phyloP scores from a whole-genome alignment of 2,888 invertebrate species.

The Allolobophora icterica region DNA sequence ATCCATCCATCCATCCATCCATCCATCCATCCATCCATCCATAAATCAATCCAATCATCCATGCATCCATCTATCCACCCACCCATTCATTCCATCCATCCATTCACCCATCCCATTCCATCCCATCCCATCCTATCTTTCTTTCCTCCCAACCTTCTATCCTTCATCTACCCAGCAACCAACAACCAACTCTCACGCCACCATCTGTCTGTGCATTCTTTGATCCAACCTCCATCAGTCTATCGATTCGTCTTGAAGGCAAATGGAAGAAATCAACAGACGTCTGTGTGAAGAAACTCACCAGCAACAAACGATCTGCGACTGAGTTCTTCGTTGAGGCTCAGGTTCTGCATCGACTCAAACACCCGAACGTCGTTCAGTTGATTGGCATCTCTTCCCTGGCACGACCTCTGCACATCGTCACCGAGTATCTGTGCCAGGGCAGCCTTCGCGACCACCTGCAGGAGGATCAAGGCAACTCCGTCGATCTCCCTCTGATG shows the following conservation, averaged over 20 bases:
- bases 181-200: no score
- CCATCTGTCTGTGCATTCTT: no score
- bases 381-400: constrained; percentile 2
- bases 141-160: no score
- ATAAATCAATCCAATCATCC: no score
- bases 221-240: not conserved
- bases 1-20: not conserved
- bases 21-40: not conserved
- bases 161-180: no score
- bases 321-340: not conserved
- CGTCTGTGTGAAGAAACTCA: not conserved
- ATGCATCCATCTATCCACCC: no score
- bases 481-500: not conserved
- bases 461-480: not conserved
- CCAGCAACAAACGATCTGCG: not conserved
- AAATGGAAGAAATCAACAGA: constrained; percentile 22
- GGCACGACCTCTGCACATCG: not conserved
- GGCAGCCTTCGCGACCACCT: not conserved
- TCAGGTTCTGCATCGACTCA: not conserved
- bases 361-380: not conserved
- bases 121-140: no score
- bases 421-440: not conserved
- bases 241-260: not conserved
- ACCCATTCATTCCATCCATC: not conserved
- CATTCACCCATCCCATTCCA: no score